Base-by-base conservation (phyloP, 37 sponge, comb jelly and placozoan species). In the Ianthella basta region DNA sequence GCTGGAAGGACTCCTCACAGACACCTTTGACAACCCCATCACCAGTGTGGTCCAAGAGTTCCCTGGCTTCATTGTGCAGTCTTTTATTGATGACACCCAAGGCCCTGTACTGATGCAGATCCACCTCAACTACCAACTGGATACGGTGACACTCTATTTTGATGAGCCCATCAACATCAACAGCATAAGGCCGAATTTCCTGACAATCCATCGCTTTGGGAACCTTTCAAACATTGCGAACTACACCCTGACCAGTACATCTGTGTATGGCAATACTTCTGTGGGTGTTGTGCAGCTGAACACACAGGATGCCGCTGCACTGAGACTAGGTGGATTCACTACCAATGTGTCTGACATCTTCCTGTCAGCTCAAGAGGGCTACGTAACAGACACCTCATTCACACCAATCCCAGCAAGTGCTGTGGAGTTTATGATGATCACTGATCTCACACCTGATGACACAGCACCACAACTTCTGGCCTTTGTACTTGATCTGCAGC, bases 61-160 rank as follows among this genome's bases (percentile, higher is more conserved):
- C 12, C 95, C 95, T 25, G 95, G 95, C 30, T 87, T 83, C 61
- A 81, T 95, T 67, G 95, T 89, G 19, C 82, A 65, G 25, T 79
- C 80, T 12, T 65, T 97, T 21, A 73, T 89, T 55, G 87, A 85
- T 56, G 97, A 96, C 78, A 73, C 81, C n/a, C 12, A 61, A 33
- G 88, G 90, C 38, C 97, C 97, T 29, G 68, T 81, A 0, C 65
- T 96, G 79, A 41, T 44, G 16, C n/a, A 33, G 12, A 94, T 91
- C 89, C 91, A 97, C 56, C 29, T 91, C 16, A 79, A 88, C 40
- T 59, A 82, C 5, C 35, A 84, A 32, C 23, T 39, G 30, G 88
- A 84, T 25, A 24, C 10, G 2, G 12, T 91, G 36, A 56, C 63
- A 16, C 63, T 91, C n/a, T 79, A 68, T n/a, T 91, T 91, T 24